Conservation (phyloP, 2,888 invertebrate species). For the Eueremaeus valkanovi region DNA sequence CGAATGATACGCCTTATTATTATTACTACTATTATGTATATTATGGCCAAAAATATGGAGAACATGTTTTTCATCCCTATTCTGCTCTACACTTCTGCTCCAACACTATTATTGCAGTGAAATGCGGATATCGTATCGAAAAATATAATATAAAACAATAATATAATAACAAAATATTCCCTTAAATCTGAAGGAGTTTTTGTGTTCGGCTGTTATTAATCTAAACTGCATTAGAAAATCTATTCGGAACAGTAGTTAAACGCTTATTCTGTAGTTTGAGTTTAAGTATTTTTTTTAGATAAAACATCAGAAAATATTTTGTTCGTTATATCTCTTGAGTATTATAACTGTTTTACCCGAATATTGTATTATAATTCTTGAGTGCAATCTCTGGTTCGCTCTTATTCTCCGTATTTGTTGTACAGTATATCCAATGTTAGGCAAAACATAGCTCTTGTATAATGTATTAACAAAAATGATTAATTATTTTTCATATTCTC, state of each 20-base stretch:
- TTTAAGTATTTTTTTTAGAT: too few species aligned
- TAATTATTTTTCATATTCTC: slow-evolving; percentile 21
- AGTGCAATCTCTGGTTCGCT: not conserved
- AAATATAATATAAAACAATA: not conserved
- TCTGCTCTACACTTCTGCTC: not conserved
- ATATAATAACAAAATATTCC: too few species aligned
- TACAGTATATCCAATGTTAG: too few species aligned
- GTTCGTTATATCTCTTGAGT: too few species aligned
- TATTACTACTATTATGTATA: slow-evolving; percentile 3
- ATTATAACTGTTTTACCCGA: too few species aligned
- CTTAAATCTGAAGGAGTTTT: not conserved
- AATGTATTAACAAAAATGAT: slow-evolving; percentile 4
- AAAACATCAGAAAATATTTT: too few species aligned
- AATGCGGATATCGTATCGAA: not conserved
- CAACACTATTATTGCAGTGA: not conserved
- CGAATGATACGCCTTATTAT: slow-evolving; percentile 12
- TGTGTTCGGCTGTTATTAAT: not conserved
- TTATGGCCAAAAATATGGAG: not conserved
- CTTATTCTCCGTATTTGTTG: not conserved
- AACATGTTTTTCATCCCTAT: not conserved
- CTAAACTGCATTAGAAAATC: not conserved
- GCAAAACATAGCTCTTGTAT: not conserved
- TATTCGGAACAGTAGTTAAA: too few species aligned
- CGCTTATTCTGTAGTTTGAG: too few species aligned
- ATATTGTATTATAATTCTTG: not conserved